phyloP scores from a whole-genome alignment of 2,888 invertebrate species.

The Leistus spinibarbis region DNA sequence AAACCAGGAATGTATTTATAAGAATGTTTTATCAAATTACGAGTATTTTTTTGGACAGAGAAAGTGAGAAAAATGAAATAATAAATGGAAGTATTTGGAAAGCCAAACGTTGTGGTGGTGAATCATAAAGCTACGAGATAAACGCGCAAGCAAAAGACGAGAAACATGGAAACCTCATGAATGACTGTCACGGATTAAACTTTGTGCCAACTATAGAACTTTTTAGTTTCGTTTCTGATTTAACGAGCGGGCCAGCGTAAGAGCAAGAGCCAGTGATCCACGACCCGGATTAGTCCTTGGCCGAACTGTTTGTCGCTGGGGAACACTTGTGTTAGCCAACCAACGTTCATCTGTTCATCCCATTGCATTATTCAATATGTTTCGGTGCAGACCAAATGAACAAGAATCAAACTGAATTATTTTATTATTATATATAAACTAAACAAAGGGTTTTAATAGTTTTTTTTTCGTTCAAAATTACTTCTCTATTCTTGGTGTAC shows the following conservation, averaged over 20 bases:
- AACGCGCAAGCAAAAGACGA: not conserved
- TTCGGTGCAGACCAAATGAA: not conserved
- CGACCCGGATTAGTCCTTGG: slow-evolving; percentile 2
- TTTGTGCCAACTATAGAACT: slow-evolving; percentile 27
- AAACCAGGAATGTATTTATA: too few species aligned
- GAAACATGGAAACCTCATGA: slow-evolving; percentile 11
- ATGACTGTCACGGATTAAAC: slow-evolving; percentile 24
- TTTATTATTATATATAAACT: too few species aligned
- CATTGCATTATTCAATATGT: slow-evolving; percentile 11
- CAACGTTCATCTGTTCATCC: not conserved
- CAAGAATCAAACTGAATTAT: too few species aligned
- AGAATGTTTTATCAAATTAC: too few species aligned
- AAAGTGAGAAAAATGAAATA: not conserved
- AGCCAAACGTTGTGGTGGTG: not conserved
- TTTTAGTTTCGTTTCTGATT: slow-evolving; percentile 33
- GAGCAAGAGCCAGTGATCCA: not conserved
- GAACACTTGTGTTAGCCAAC: not conserved
- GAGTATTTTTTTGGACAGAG: too few species aligned
- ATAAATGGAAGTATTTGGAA: not conserved
- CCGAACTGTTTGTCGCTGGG: not conserved
- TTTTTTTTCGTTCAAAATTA: not conserved
- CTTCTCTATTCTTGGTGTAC: not conserved
- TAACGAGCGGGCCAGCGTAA: not conserved
- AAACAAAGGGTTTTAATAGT: not conserved
- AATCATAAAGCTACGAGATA: not conserved